Conservation (phyloP, 2,113 vertebrate genomes). For the Loxodonta africana region DNA sequence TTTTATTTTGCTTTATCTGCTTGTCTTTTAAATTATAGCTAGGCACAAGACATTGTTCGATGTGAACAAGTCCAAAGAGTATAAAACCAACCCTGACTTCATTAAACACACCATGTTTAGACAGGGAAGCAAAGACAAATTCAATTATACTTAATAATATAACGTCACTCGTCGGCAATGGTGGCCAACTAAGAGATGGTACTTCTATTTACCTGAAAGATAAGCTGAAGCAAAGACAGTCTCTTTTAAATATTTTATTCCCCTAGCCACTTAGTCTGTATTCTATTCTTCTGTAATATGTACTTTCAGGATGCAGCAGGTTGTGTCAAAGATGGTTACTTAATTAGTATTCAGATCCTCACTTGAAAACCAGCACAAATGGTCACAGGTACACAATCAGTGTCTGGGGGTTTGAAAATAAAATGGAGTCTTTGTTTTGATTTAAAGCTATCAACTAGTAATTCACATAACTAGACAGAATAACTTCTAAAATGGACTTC, state of each 20-base stretch:
- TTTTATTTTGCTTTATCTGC: not conserved
- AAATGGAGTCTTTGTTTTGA: not conserved
- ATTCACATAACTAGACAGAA: not conserved
- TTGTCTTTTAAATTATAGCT: constrained; percentile 29
- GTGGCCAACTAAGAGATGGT: not conserved
- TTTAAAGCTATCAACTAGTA: not conserved
- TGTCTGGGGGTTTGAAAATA: not conserved
- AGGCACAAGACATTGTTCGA: not conserved
- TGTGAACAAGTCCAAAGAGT: not conserved
- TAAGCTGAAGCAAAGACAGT: not conserved
- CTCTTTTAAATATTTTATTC: not conserved
- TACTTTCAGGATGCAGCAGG: not conserved
- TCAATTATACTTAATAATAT: not conserved
- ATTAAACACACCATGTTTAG: constrained; percentile 3
- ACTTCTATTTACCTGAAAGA: not conserved
- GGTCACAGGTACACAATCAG: not conserved
- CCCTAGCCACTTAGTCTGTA: not conserved
- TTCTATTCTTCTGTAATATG: not conserved
- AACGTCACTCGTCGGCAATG: not conserved
- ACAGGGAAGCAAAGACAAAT: not conserved
- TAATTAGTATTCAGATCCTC: not conserved
- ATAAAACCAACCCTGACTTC: not conserved
- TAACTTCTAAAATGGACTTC: not conserved
- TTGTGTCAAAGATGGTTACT: not conserved
- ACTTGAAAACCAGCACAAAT: not conserved